Conservation (phyloP, 2,113 vertebrate species). For the Hystrix brachyura region DNA sequence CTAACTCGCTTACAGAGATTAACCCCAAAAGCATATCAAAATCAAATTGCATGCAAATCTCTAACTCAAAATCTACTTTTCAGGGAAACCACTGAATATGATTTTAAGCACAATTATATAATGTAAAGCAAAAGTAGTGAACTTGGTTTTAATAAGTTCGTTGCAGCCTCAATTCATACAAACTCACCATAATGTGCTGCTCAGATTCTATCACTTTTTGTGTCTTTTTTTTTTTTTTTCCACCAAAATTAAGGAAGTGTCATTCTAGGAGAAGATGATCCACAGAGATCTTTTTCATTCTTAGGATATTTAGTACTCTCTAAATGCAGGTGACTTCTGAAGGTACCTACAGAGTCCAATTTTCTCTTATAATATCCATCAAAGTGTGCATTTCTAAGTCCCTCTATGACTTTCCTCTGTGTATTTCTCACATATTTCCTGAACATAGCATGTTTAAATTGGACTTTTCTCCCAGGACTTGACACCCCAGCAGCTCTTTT, state of each 20-base stretch:
- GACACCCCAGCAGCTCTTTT: background rate
- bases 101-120: background rate
- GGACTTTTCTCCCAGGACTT: background rate
- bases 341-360: background rate
- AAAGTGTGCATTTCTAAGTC: background rate
- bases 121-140: background rate
- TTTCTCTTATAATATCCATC: background rate
- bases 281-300: background rate
- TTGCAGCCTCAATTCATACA: background rate
- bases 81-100: background rate
- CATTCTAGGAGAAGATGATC: background rate
- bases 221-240: background rate
- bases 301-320: background rate
- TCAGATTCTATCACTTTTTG: background rate
- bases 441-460: background rate
- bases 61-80: background rate
- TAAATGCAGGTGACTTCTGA: background rate
- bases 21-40: background rate
- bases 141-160: background rate
- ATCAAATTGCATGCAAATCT: background rate
- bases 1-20: background rate
- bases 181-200: background rate
- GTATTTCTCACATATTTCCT: background rate
- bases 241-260: background rate
- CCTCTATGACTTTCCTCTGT: background rate